Evolutionary conservation across 2,888 invertebrate species (phyloP), one percentile per base, ranked within the genome.

Genomic region (Lucinisca nassula): DNA sequence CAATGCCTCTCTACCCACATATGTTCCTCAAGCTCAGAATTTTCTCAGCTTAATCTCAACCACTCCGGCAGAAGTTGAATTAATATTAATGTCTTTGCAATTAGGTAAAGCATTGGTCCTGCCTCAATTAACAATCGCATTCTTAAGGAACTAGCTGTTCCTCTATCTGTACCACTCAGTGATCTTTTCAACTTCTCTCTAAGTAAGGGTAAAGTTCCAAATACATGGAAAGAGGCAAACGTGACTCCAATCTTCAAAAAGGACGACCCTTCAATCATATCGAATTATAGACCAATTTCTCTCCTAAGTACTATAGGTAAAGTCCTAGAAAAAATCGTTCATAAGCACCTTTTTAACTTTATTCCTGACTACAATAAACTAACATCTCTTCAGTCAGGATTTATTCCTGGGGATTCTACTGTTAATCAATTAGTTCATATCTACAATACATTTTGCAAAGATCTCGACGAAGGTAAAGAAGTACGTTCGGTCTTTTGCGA

Each of bases 271-370:
- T 14, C 38, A 4, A 21, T 38, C 27, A 67, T 38, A 17, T 37
- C 40, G 0, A 85, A 85, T 45, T 85, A 85, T 55, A 76, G 78
- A n/a, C n/a, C n/a, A n/a, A n/a, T n/a, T n/a, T n/a, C n/a, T n/a
- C n/a, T n/a, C n/a, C n/a, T n/a, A n/a, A 81, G 61, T n/a, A 32
- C 38, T n/a, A 40, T 78, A 21, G 27, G 27, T 17, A 83, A 83
- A 77, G 55, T 78, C 32, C 27, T 83, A 30, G 77, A 55, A 55
- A 77, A 35, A 72, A 27, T 72, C 40, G n/a, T 78, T 3, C 67
- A 79, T 37, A 79, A 77, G 67, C 74, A 84, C 51, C 14, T 73
- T 17, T 55, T 73, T 40, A 70, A 81, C 21, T 72, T 78, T 73
- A 24, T 72, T 24, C 35, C 27, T 37, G 58, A 49, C 49, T 24